Evolutionary conservation across 2,113 vertebrate genomes (phyloP).

Genomic region (Oreocharis arfaki): DNA sequence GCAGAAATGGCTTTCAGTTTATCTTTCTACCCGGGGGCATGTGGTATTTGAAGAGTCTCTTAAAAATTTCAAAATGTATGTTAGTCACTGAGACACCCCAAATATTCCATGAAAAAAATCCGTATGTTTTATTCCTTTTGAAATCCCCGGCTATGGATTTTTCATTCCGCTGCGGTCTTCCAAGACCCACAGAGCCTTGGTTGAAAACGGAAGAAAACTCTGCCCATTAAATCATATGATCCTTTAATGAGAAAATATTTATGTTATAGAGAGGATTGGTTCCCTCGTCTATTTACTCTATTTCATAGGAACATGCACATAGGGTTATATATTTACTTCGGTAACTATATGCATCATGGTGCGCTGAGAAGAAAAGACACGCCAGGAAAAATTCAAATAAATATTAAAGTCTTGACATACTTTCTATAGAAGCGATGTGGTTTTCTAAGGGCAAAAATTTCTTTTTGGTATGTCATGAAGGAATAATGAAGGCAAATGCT

Average conservation of each 20-base stretch:
- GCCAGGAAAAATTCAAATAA: constrained; percentile 42
- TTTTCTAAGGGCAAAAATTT: constrained; percentile 17
- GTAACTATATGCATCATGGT: background rate
- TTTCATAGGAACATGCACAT: background rate
- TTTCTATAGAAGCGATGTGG: background rate
- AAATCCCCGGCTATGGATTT: background rate
- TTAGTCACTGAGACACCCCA: background rate
- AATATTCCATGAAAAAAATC: background rate
- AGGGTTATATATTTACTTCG: background rate
- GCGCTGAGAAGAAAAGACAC: background rate
- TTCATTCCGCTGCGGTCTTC: background rate
- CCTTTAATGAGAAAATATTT: background rate
- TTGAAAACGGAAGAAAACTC: background rate
- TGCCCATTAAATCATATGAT: background rate
- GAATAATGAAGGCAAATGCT: constrained; percentile 61
- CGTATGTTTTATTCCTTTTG: background rate
- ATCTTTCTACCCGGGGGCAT: background rate
- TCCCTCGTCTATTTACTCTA: background rate
- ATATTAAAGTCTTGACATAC: constrained; percentile 30
- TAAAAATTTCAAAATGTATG: background rate
- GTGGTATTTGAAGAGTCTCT: background rate
- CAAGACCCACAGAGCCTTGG: background rate
- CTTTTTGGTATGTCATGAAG: constrained; percentile 31
- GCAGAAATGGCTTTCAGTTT: background rate
- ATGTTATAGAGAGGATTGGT: background rate